Base-by-base conservation (phyloP, 2,113 vertebrate species). In the Anser cygnoides region DNA sequence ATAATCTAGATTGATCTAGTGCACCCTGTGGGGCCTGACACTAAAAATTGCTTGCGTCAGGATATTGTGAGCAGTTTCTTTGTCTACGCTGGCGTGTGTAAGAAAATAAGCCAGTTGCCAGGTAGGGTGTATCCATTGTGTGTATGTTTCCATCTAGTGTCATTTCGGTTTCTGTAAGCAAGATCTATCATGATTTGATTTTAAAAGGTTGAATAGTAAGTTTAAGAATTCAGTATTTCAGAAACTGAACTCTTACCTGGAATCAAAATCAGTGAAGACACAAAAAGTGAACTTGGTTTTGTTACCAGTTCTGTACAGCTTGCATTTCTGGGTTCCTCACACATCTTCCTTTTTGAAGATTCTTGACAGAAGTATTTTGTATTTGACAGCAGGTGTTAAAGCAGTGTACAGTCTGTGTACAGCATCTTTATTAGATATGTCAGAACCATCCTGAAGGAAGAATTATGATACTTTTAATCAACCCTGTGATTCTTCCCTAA, bases 81-180 rank as follows among this genome's bases (percentile, higher is more conserved):
- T 15, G 50, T 49, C 67, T 75, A 26, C 31, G 2, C 22, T 49
- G 72, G 43, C 13, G 6, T 3, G 35, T 50, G 49, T 65, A n/a
- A 43, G 72, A 46, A 50, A 11, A 6, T 6, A 20, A 67, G 25
- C 72, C 28, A 15, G 33, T 18, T 57, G 79, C 52, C 63, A 55
- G 62, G 35, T 7, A 17, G 39, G 1, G 6, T 26, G 26, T 28
- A 22, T 50, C 52, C 49, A 6, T 5, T 22, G 44, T 14, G 39
- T 2, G 0, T 3, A 0, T 67, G 29, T 61, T 55, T 28, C n/a
- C 50, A 35, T 28, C 68, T 26, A 4, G 17, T 46, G 55, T n/a
- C 54, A 9, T n/a, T 52, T 46, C 57, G 67, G 41, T 2, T 71
- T 72, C 26, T 73, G 8, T 39, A 35, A 68, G 17, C 22, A 46